Percentiles rank a stretch among this genome's conserved stretches.
Evolutionary conservation across 2,113 vertebrate genomes (phyloP).

Genomic region (Platycercus adscitus): DNA sequence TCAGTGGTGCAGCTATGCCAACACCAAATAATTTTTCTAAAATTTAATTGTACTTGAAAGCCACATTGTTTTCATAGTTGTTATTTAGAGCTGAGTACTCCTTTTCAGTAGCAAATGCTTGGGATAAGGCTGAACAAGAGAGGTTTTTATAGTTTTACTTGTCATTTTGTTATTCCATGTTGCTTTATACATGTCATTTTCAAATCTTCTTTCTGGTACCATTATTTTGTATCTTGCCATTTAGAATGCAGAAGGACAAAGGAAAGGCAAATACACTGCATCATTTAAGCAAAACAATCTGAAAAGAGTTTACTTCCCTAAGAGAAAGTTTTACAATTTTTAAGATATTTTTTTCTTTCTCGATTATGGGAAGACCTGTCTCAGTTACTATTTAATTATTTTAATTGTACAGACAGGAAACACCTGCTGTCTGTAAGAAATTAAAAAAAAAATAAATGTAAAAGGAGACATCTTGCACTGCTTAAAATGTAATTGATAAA

Average conservation of each 20-base stretch:
- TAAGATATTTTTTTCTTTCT: not conserved
- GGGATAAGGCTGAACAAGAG: not conserved
- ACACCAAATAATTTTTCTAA: not conserved
- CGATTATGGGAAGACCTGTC: not conserved
- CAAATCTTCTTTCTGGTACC: not conserved
- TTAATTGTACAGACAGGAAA: not conserved
- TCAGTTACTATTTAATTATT: not conserved
- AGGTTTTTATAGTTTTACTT: not conserved
- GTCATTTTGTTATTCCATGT: not conserved
- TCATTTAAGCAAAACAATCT: not conserved
- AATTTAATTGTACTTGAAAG: not conserved
- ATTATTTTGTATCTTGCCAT: not conserved
- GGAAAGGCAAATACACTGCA: not conserved
- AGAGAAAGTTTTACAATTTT: not conserved
- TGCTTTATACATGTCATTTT: not conserved
- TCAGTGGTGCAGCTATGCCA: not conserved
- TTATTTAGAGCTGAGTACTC: not conserved
- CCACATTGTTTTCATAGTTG: not conserved
- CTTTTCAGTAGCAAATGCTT: not conserved
- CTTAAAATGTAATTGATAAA: constrained; percentile 71
- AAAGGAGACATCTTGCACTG: not conserved
- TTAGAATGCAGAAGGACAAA: not conserved
- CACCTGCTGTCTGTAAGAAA: not conserved
- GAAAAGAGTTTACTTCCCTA: not conserved
- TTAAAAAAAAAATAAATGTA: not conserved